phyloP scores from a whole-genome alignment of 2,797 vertebrate genomes.

The Enteromius anoplus region DNA sequence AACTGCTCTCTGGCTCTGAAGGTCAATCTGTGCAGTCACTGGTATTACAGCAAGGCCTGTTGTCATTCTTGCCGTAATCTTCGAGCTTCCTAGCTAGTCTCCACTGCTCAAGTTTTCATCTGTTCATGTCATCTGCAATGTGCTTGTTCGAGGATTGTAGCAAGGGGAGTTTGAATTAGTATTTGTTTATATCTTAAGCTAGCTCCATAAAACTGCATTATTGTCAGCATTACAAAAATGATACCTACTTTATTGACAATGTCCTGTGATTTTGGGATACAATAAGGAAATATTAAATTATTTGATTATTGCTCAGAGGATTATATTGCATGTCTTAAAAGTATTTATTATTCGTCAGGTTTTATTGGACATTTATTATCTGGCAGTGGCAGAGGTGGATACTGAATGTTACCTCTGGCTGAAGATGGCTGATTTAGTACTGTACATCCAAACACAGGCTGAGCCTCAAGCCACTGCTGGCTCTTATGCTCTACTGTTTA shows the following conservation, averaged over 20 bases:
- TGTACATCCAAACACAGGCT: slow-evolving; percentile 55
- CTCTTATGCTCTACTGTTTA: slow-evolving; percentile 47
- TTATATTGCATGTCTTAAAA: slow-evolving; percentile 74
- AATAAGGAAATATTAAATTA: slow-evolving; percentile 73
- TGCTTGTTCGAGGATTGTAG: neutral
- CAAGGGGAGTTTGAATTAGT: neutral
- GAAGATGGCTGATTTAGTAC: slow-evolving; percentile 54
- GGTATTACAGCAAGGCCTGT: slow-evolving; percentile 99
- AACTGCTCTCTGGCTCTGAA: slow-evolving; percentile 96
- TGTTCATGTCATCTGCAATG: neutral
- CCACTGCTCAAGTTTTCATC: neutral
- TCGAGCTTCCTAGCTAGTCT: slow-evolving; percentile 68
- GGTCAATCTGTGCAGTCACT: slow-evolving; percentile 96
- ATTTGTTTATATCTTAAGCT: slow-evolving; percentile 41
- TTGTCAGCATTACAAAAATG: slow-evolving; percentile 51
- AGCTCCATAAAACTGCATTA: slow-evolving; percentile 47
- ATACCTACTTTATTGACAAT: slow-evolving; percentile 51
- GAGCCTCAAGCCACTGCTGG: slow-evolving; percentile 41
- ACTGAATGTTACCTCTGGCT: slow-evolving; percentile 54
- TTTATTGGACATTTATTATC: slow-evolving; percentile 62
- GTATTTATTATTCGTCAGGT: slow-evolving; percentile 71
- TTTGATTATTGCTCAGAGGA: slow-evolving; percentile 75
- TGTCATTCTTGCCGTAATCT: slow-evolving; percentile 88
- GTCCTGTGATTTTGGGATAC: slow-evolving; percentile 53
- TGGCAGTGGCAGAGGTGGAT: slow-evolving; percentile 57